Base-by-base conservation (phyloP, 1,140 invertebrate species). In the Choristoneura fumiferana region DNA sequence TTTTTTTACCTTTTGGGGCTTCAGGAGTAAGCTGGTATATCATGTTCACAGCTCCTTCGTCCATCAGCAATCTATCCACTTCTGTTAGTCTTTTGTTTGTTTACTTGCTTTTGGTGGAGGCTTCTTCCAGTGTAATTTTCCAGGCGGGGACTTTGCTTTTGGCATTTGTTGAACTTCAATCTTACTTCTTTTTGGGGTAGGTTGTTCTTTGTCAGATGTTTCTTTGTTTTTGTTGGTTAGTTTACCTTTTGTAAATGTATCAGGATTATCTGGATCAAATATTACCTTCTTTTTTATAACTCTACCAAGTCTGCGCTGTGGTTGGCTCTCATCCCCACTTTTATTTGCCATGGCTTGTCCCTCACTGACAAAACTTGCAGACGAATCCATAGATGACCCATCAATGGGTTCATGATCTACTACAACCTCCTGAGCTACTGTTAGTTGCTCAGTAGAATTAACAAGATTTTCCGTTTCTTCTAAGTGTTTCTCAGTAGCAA, bases 41-140 rank as follows among this genome's bases (percentile, higher is more conserved):
- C 91, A 96, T 94, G 81, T 96, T 96, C 0, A 96, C 94, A 1
- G 95, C 95, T 0, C 95, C 95, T 78, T 96, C 95, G 80, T 96
- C 95, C 81, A 95, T 95, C 59, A 96, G 85, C 37, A 96, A 77
- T 60, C 91, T 92, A 69, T 96, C 94, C 39, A 96, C 91, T 89
- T 96, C 95, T 39, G 91, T 91, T 29, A 92, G 84, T 58, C 91
- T 91, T 73, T 93, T 92, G 63, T 92, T 76, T 90, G 77, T 63
- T 84, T 86, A 43, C 63, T 79, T 61, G 81, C 84, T 69, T 82
- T 86, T 8, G 78, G 70, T 29, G 76, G 67, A 56, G 84, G 86
- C 56, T 89, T 89, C 65, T 87, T 87, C 86, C 86, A 89, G 36
- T 84, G 83, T 22, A 81, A 33, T 65, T 85, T 87, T 37, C 72